Evolutionary conservation across 2,797 vertebrate species (phyloP).

Genomic region (Moxostoma hubbsi): DNA sequence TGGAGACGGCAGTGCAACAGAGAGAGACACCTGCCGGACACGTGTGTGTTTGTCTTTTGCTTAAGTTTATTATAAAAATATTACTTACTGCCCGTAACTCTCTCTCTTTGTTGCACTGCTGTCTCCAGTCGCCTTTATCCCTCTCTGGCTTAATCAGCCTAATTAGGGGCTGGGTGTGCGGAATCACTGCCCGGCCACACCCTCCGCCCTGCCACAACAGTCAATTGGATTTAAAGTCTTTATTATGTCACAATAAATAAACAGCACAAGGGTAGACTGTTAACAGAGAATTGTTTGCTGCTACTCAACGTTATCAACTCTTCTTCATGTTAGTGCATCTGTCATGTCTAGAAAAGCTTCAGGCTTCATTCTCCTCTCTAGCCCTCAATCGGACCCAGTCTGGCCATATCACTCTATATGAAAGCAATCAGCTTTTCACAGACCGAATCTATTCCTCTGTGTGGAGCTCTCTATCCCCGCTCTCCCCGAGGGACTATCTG

Average conservation of each 20-base stretch:
- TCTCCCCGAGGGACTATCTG: slow-evolving; percentile 26
- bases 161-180: too few species aligned
- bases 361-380: slow-evolving; percentile 22
- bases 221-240: too few species aligned
- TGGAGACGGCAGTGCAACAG: too few species aligned
- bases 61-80: too few species aligned
- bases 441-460: not conserved
- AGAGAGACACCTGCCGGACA: too few species aligned
- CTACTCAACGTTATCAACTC: not conserved
- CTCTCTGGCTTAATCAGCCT: too few species aligned
- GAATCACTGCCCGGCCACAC: too few species aligned
- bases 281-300: not conserved
- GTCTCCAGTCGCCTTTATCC: too few species aligned
- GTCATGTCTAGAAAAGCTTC: slow-evolving; percentile 17
- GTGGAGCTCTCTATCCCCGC: not conserved
- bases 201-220: too few species aligned
- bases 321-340: slow-evolving; percentile 13
- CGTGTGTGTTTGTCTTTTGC: too few species aligned
- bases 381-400: not conserved
- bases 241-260: not conserved
- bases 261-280: not conserved
- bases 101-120: too few species aligned
- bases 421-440: slow-evolving; percentile 42
- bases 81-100: too few species aligned
- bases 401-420: slow-evolving; percentile 24